A percentile compares a stretch with the other conserved stretches of the same genome.
These are phyloP conservation scores for Ectemnius lituratus DNA, from an alignment of 2,888 invertebrate genomes.

Conservation along the genomic window DNA sequence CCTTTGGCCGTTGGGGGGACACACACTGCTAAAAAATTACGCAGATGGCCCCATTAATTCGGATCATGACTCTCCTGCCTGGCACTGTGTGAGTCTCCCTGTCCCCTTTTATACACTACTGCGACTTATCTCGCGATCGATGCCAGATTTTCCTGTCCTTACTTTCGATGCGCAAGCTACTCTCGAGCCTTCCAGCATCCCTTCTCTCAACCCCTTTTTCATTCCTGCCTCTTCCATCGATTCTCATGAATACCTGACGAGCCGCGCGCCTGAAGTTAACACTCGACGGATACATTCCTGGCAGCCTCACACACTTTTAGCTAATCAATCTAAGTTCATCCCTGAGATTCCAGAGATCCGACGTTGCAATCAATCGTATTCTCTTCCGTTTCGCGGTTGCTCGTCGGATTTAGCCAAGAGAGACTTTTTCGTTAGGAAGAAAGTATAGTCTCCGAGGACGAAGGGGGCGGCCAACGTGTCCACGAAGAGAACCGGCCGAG, in stretches of 20 bases:
- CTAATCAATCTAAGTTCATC: neutral
- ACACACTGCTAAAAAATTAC: slow-evolving; percentile 41
- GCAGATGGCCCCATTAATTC: slow-evolving; percentile 51
- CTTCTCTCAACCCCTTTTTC: neutral
- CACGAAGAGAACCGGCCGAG: slow-evolving; percentile 33
- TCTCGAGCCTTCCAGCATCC: neutral
- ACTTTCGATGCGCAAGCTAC: neutral
- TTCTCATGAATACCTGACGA: neutral
- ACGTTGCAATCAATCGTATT: slow-evolving; percentile 11
- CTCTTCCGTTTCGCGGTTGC: slow-evolving; percentile 12
- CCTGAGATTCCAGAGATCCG: slow-evolving; percentile 12
- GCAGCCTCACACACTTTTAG: neutral
- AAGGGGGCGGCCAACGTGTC: slow-evolving; percentile 1
- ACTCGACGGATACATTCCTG: neutral
- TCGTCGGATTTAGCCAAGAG: neutral
- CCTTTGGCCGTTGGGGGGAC: slow-evolving; percentile 13
- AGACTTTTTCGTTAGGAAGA: neutral
- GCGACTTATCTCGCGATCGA: slow-evolving; percentile 38
- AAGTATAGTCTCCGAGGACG: neutral
- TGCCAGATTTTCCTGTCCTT: slow-evolving; percentile 10
- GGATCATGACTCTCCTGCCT: slow-evolving; percentile 11
- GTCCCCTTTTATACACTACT: slow-evolving; percentile 23
- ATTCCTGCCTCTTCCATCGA: neutral
- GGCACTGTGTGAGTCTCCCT: neutral
- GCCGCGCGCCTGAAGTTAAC: neutral